Percentiles rank a stretch among this genome's conserved stretches.
These are phyloP conservation scores for Oxyruncus cristatus DNA, from an alignment of 2,113 vertebrate genomes.

Conservation along the genomic window DNA sequence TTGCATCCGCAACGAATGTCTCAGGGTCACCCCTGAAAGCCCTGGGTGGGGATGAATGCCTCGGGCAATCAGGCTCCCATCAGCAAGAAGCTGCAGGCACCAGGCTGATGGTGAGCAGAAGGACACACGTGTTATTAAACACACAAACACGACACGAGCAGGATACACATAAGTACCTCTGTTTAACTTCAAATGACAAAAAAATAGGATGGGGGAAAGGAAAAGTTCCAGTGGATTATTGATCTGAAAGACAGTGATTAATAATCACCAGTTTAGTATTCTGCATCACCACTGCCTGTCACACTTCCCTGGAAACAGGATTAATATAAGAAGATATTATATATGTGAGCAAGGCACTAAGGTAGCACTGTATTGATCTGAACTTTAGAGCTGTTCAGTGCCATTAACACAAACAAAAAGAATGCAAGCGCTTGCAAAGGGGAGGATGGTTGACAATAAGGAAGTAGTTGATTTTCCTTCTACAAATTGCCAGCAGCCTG, in stretches of 20 bases:
- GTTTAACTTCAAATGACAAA: conserved; percentile 37
- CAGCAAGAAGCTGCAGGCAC: conserved; percentile 14
- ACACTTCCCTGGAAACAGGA: conserved; percentile 69
- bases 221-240: conserved; percentile 64
- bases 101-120: not conserved
- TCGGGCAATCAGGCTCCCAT: not conserved
- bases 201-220: not conserved
- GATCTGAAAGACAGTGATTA: conserved; percentile 68
- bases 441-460: not conserved
- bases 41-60: conserved; percentile 36
- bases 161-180: not conserved
- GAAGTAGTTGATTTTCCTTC: not conserved
- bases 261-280: conserved; percentile 73
- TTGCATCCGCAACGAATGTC: conserved; percentile 39
- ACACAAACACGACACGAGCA: not conserved
- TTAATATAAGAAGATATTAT: conserved; percentile 75
- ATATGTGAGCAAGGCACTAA: conserved; percentile 68
- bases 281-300: conserved; percentile 61
- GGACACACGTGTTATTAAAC: not conserved
- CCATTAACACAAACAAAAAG: conserved; percentile 61
- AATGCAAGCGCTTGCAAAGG: not conserved
- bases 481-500: not conserved
- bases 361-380: conserved; percentile 67
- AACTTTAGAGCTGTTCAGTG: conserved; percentile 61
- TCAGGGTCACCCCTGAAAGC: conserved; percentile 40